phyloP scores from a whole-genome alignment of 2,888 invertebrate genomes.

The Synanthedon myopaeformis region DNA sequence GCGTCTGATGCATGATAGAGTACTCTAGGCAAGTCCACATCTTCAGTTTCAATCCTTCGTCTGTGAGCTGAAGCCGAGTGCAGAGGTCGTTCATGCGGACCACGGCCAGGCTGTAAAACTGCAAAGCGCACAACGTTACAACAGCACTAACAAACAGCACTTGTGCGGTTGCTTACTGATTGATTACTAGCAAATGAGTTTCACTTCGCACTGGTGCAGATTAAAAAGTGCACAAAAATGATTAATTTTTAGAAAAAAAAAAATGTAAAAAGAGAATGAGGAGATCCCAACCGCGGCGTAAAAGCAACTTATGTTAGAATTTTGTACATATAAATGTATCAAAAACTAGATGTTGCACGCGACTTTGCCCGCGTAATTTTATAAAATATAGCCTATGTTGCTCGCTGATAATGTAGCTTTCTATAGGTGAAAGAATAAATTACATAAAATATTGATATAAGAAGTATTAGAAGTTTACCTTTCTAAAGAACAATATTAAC shows the following conservation, averaged over 20 bases:
- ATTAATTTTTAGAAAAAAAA: too few species aligned
- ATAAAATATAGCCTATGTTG: too few species aligned
- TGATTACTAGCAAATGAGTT: not conserved
- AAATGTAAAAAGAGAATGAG: not conserved
- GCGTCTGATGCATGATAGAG: slow-evolving; percentile 84
- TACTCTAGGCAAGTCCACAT: slow-evolving; percentile 98
- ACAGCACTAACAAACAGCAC: not conserved
- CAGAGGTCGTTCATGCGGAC: slow-evolving; percentile 94
- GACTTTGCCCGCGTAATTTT: too few species aligned
- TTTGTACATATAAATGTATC: too few species aligned
- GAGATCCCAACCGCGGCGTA: too few species aligned
- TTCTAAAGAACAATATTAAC: slow-evolving; percentile 83
- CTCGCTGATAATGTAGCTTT: too few species aligned
- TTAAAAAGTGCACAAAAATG: too few species aligned
- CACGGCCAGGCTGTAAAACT: slow-evolving; percentile 94
- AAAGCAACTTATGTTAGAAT: too few species aligned
- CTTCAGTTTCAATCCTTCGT: slow-evolving; percentile 79
- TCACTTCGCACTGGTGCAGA: too few species aligned
- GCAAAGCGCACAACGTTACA: slow-evolving; percentile 5
- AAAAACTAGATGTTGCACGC: too few species aligned
- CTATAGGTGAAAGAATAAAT: too few species aligned
- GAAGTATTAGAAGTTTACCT: slow-evolving; percentile 63
- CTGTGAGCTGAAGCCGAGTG: slow-evolving; percentile 78
- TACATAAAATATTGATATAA: too few species aligned
- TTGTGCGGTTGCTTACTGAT: not conserved